phyloP scores from a whole-genome alignment of 2,113 vertebrate species.

The Sylvicapra grimmia region DNA sequence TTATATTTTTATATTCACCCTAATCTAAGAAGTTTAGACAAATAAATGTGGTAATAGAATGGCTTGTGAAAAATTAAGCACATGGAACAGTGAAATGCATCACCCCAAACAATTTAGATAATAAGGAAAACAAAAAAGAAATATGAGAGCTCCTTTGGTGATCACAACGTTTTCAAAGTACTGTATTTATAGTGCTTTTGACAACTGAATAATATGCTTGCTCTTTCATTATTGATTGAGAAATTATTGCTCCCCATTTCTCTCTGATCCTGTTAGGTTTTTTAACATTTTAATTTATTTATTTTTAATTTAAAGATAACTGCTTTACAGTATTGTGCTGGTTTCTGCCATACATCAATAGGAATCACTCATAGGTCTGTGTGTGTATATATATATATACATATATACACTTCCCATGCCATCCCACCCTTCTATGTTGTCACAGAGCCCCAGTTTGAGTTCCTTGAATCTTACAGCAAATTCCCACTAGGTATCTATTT shows the following conservation, averaged over 20 bases:
- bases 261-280: neutral
- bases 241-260: neutral
- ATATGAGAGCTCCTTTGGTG: neutral
- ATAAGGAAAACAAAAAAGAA: neutral
- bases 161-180: neutral
- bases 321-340: neutral
- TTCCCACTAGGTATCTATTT: neutral
- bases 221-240: neutral
- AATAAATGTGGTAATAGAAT: neutral
- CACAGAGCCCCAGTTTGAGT: too few species aligned
- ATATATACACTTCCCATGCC: neutral
- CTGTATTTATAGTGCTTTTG: neutral
- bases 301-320: neutral
- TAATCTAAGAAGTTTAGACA: neutral
- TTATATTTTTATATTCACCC: conserved; percentile 11
- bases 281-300: neutral
- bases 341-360: neutral
- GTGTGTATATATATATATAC: neutral
- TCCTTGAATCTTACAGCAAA: neutral
- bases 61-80: neutral
- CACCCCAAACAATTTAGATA: neutral
- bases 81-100: neutral
- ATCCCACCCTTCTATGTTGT: too few species aligned
- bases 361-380: neutral
- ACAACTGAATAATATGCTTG: neutral